Base-by-base conservation (phyloP, 2,797 vertebrate genomes). In the Pampus argenteus region DNA sequence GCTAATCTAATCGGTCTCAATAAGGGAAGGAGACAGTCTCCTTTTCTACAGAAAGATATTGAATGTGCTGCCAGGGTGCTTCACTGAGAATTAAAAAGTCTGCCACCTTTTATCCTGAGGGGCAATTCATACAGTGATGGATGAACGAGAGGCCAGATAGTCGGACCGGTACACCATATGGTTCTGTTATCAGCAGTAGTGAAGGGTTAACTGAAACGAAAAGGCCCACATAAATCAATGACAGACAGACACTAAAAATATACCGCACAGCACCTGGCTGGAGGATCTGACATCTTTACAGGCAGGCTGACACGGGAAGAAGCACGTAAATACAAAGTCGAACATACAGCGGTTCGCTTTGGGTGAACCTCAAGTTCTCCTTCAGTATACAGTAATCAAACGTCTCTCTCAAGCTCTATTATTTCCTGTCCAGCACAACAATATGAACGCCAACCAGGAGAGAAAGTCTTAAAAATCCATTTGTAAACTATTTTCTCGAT, bases 161-260 rank as follows among this genome's bases (percentile, higher is more conserved):
- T 45, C 15, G 1, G 23, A 54, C 47, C 42, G 51, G 36, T 9
- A 34, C 54, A 60, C 38, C 61, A 63, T 58, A 71, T 76, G 67
- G 20, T 23, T 55, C 20, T 48, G 38, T 20, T 42, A 66, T 59
- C 58, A 55, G 42, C 59, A 17, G 67, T 54, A 71, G 26, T 36
- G 70, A 78, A 50, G 66, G 76, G 79, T 81, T 71, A 82, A 78
- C 61, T 25, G 59, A 52, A 63, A 75, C 60, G 76, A 66, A 79
- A 79, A 79, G 10, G 9, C 28, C 50, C 65, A 61, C 73, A 82
- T 79, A 79, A 75, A 84, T 84, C 83, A 74, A 63, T 60, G 73
- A 70, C 66, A 60, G 74, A 42, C 47, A 44, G 44, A 52, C 54
- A 44, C 55, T 54, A 63, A 66, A 78, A 81, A 81, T 71, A 75